phyloP scores from a whole-genome alignment of 2,113 vertebrate genomes.

The Psittacara wagleri region DNA sequence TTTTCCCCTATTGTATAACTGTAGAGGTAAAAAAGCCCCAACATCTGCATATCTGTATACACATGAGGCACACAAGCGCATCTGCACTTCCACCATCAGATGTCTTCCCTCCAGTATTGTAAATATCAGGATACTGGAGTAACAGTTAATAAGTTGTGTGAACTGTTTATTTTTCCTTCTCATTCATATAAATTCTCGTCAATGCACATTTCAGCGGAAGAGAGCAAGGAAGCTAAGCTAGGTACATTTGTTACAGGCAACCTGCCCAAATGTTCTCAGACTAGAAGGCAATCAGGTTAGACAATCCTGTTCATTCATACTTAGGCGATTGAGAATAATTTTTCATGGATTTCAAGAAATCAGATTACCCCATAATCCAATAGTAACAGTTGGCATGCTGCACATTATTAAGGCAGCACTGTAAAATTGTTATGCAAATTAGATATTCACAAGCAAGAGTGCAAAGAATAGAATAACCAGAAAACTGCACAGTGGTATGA shows the following conservation, averaged over 20 bases:
- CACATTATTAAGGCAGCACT: background rate
- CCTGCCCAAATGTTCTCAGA: background rate
- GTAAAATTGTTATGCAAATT: conserved; percentile 24
- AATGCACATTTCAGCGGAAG: background rate
- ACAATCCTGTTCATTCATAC: background rate
- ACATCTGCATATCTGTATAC: rapidly evolving
- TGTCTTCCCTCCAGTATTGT: background rate
- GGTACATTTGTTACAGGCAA: background rate
- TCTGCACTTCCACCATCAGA: background rate
- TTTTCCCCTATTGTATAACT: background rate
- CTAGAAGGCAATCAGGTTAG: background rate
- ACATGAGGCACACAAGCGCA: background rate
- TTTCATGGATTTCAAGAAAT: background rate
- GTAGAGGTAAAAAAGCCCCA: background rate
- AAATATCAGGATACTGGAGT: background rate
- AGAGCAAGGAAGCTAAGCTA: background rate
- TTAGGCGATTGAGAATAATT: background rate
- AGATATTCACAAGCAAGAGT: background rate
- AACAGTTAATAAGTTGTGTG: background rate
- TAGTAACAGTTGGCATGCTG: background rate
- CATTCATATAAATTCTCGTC: background rate
- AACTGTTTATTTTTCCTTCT: background rate
- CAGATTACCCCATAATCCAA: conserved; percentile 19
- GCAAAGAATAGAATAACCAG: background rate
- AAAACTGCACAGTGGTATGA: background rate